Evolutionary conservation across 35 echinoderm and acorn worm species (phyloP).

Genomic region (Diadema setosum): DNA sequence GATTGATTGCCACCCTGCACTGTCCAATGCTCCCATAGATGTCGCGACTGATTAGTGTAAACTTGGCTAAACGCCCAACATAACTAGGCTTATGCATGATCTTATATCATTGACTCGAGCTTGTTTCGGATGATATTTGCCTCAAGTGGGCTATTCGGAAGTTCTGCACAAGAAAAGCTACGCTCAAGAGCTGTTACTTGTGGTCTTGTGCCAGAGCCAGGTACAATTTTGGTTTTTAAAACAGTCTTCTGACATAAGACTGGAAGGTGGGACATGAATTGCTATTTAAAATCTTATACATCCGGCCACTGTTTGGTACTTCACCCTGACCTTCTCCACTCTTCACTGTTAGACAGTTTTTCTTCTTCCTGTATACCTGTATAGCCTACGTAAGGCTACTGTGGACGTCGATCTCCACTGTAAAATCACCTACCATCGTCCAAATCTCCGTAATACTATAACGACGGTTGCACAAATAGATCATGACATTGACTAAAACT

Average conservation of each 20-base stretch:
- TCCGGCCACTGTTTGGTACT: neutral
- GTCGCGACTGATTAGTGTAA: constrained; percentile 11
- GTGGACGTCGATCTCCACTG: neutral
- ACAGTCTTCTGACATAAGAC: neutral
- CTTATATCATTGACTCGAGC: too few species aligned
- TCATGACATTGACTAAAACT: constrained; percentile 30
- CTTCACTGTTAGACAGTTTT: neutral
- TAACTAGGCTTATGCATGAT: too few species aligned
- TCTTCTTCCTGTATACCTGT: too few species aligned
- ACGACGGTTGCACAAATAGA: constrained; percentile 27
- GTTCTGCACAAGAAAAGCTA: too few species aligned
- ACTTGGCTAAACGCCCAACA: neutral
- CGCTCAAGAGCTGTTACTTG: too few species aligned
- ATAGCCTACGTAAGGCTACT: neutral
- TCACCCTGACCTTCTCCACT: constrained; percentile 1
- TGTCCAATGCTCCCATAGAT: neutral
- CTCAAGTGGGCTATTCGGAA: too few species aligned
- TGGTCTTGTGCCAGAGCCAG: too few species aligned
- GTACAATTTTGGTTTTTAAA: too few species aligned
- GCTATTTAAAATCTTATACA: neutral
- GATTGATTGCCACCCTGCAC: neutral
- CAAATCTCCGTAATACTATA: neutral
- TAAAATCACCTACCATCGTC: constrained; percentile 4
- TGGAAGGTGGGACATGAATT: constrained; percentile 10
- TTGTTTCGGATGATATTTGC: too few species aligned